Conservation (phyloP, 2,888 invertebrate species). For the Hybos culiciformis region DNA sequence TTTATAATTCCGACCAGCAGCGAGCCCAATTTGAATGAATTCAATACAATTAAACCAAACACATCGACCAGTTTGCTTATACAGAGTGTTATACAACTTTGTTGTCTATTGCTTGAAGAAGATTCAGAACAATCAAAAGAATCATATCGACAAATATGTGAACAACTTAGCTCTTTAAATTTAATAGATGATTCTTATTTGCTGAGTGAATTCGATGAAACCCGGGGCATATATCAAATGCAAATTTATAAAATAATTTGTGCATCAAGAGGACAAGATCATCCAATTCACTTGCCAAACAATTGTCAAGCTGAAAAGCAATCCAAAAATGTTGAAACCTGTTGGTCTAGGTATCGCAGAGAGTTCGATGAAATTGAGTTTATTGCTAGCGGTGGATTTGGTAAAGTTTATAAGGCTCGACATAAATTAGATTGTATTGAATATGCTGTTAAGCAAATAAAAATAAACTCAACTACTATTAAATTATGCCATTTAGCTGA, state of each 20-base stretch:
- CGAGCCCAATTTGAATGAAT: neutral
- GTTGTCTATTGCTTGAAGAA: conserved; percentile 50
- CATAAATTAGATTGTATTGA: conserved; percentile 61
- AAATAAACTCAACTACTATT: conserved; percentile 48
- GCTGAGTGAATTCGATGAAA: conserved; percentile 51
- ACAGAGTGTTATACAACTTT: conserved; percentile 53
- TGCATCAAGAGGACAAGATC: conserved; percentile 43
- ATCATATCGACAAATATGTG: conserved; percentile 52
- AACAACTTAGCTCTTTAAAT: conserved; percentile 51
- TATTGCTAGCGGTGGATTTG: conserved; percentile 62
- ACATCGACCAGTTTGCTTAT: conserved; percentile 54
- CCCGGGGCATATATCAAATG: conserved; percentile 52
- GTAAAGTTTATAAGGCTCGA: conserved; percentile 58
- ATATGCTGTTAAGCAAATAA: conserved; percentile 69
- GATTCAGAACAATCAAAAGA: conserved; percentile 43
- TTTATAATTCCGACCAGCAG: no score
- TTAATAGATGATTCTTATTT: conserved; percentile 56
- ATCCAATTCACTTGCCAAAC: conserved; percentile 37
- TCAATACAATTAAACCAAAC: conserved; percentile 28
- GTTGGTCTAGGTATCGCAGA: conserved; percentile 49
- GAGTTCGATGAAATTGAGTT: conserved; percentile 58
- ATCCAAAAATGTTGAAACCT: conserved; percentile 32
- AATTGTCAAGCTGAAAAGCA: conserved; percentile 41
- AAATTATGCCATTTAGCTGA: conserved; percentile 54
- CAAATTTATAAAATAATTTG: conserved; percentile 50